phyloP scores from a whole-genome alignment of 2,888 invertebrate species.

The Proisotoma minuta region DNA sequence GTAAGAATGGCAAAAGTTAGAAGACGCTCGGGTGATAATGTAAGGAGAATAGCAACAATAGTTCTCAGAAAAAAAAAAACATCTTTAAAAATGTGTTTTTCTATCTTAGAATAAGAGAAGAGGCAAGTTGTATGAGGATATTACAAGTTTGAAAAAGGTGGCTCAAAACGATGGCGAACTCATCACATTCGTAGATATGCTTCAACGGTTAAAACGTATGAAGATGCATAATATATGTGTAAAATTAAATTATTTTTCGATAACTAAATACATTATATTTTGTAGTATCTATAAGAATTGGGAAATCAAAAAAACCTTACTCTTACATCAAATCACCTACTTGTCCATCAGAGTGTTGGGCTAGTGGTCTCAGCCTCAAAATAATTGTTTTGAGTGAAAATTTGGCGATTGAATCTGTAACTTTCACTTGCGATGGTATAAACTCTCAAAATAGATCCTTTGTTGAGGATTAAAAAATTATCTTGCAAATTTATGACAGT shows the following conservation, averaged over 20 bases:
- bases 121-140: slow-evolving; percentile 44
- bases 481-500: too few relatives aligned
- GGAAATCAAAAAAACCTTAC: slow-evolving; percentile 73
- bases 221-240: neutral
- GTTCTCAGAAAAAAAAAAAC: too few relatives aligned
- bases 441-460: slow-evolving; percentile 8
- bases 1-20: neutral
- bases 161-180: slow-evolving; percentile 71
- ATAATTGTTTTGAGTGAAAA: slow-evolving; percentile 68
- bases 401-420: slow-evolving; percentile 64
- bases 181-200: slow-evolving; percentile 75
- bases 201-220: slow-evolving; percentile 71
- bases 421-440: slow-evolving; percentile 88
- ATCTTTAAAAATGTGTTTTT: slow-evolving; percentile 10
- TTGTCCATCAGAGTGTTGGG: slow-evolving; percentile 68
- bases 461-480: neutral
- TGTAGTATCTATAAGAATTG: slow-evolving; percentile 66
- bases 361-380: slow-evolving; percentile 79
- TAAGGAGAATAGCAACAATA: neutral
- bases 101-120: slow-evolving; percentile 25
- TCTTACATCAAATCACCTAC: slow-evolving; percentile 85
- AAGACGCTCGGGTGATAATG: slow-evolving; percentile 9
- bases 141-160: slow-evolving; percentile 42
- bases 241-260: slow-evolving; percentile 13
- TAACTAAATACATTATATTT: slow-evolving; percentile 47